These are phyloP conservation scores for Peucedramus taeniatus DNA, from an alignment of 2,113 vertebrate genomes.

Conservation along the genomic window DNA sequence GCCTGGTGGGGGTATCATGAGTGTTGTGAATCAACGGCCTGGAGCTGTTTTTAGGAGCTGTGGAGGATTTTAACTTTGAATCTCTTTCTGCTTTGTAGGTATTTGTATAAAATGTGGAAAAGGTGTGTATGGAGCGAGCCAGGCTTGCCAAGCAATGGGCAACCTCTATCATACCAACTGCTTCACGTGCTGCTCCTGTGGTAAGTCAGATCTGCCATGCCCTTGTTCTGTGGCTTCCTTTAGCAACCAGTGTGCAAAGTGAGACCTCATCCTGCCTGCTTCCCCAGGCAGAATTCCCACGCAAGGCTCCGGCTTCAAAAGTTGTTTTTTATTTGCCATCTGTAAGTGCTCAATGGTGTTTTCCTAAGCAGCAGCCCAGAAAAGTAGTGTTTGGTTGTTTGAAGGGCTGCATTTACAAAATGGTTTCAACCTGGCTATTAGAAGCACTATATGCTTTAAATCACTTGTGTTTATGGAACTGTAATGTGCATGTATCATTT, in stretches of 20 bases:
- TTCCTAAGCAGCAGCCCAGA: slow-evolving; percentile 11
- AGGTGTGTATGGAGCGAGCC: slow-evolving; percentile 94
- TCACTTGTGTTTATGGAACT: background rate
- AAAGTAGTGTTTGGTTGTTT: background rate
- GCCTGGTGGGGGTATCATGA: background rate
- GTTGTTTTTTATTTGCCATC: slow-evolving; percentile 2
- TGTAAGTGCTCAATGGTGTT: slow-evolving; percentile 3
- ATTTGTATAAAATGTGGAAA: slow-evolving; percentile 98
- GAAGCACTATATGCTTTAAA: background rate
- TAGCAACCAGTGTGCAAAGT: background rate
- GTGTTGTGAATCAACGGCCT: rapidly evolving
- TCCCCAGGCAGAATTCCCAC: background rate
- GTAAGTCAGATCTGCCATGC: slow-evolving; percentile 72
- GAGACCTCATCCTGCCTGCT: background rate
- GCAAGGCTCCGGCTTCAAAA: background rate
- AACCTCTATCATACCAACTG: slow-evolving; percentile 97
- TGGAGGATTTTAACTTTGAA: background rate
- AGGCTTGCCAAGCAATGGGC: slow-evolving; percentile 98
- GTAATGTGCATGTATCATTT: background rate
- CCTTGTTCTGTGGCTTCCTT: background rate
- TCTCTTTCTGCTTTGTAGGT: slow-evolving; percentile 73
- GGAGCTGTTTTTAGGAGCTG: background rate
- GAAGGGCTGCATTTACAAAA: background rate
- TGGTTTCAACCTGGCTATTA: background rate
- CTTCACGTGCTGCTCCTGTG: slow-evolving; percentile 97